Conservation (phyloP, 2,113 vertebrate genomes). For the Jaculus jaculus region DNA sequence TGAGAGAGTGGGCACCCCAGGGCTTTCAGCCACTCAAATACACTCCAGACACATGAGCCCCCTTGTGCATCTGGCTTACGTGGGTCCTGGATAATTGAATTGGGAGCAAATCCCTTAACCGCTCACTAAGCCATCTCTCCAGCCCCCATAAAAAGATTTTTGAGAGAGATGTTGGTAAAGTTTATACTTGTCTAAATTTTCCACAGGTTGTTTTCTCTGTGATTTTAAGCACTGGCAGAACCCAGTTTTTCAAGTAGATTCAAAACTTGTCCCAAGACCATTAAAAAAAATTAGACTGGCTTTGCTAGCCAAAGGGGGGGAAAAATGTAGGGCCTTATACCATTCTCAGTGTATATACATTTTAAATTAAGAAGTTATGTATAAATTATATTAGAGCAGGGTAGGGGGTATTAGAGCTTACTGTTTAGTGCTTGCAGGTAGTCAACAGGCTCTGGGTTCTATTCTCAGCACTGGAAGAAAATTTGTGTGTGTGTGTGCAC, state of each 20-base stretch:
- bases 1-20: too few species aligned
- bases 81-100: too few species aligned
- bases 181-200: constrained; percentile 21
- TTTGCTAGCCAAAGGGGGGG: too few species aligned
- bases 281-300: too few species aligned
- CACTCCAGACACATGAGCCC: too few species aligned
- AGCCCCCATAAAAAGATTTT: neutral
- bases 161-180: constrained; percentile 33
- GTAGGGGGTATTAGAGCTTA: neutral
- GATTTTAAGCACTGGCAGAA: constrained; percentile 43
- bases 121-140: too few species aligned
- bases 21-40: too few species aligned
- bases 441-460: neutral
- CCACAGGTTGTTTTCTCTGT: neutral
- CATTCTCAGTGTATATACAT: neutral
- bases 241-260: constrained; percentile 1
- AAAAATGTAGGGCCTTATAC: neutral
- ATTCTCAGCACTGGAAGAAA: neutral
- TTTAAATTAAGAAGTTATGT: constrained; percentile 42
- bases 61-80: too few species aligned
- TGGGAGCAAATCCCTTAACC: too few species aligned
- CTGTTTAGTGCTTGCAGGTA: neutral
- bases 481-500: neutral
- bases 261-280: constrained; percentile 12
- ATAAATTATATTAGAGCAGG: neutral